Base-by-base conservation (phyloP, 2,888 invertebrate genomes). In the Drosophila engyochracea region DNA sequence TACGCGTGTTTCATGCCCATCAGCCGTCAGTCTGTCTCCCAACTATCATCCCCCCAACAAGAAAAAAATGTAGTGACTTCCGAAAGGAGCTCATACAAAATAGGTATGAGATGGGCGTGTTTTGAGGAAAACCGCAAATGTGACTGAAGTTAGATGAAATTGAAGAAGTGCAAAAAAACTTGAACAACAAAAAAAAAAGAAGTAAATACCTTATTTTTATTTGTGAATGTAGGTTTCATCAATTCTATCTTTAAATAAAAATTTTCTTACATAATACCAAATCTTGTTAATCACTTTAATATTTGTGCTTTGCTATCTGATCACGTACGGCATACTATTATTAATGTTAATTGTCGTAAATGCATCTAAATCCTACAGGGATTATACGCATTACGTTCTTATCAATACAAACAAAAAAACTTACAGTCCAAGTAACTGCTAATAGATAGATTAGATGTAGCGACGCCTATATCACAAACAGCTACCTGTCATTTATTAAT, bases 1-100 rank as follows among this genome's bases (percentile, higher is more conserved):
- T 90, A 88, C 70, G 86, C 82, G 79, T 72, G 66, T 75, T 82
- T 57, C 65, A 65, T 65, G 85, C 83, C 67, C 64, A 49, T 80
- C 89, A 41, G 55, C 19, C 66, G 53, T 41, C 53, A 35, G 28
- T 33, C 35, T 47, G 0, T 6, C 5, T 41, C 12, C 28, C 57
- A 12, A 9, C 39, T 2, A 1, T 0, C 14, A 28, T 19, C 14
- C 25, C 12, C 37, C 16, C 58, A 35, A 16, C 47, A 16, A 10
- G 12, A 31, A 35, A 30, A 22, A 12, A 12, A 1, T 9, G 9
- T 16, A 10, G 22, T 14, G 16, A 33, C 14, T 54, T 22, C 35
- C 53, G 14, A 52, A 63, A 44, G 22, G 7, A 51, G 37, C 35
- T 44, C 55, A 47, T 19, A 35, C 33, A 61, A 61, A 64, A 25